These are phyloP conservation scores for Melanostigma gelatinosum DNA, from an alignment of 2,113 vertebrate species.

Conservation along the genomic window DNA sequence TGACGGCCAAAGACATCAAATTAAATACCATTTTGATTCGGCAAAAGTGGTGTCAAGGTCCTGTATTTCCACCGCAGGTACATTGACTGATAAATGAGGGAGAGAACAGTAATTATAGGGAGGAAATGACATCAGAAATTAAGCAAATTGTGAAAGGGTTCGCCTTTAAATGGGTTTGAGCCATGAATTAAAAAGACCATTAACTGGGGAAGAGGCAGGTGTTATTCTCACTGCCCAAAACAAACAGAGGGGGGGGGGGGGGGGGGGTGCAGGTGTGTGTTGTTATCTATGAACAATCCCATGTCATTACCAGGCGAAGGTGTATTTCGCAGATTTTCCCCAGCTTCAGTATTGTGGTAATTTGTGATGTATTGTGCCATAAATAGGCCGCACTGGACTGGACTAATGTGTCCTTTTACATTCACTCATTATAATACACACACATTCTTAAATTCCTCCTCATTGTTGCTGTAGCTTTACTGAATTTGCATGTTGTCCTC, in stretches of 20 bases:
- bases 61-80: conserved; percentile 87
- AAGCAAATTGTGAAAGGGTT: conserved; percentile 86
- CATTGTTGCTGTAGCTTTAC: background rate
- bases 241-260: conserved; percentile 62
- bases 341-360: conserved; percentile 48
- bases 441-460: background rate
- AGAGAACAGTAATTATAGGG: conserved; percentile 85
- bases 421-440: conserved; percentile 14
- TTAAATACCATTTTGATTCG: conserved; percentile 87
- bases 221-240: conserved; percentile 79
- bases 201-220: conserved; percentile 82
- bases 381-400: conserved; percentile 43
- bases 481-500: background rate
- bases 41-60: conserved; percentile 84
- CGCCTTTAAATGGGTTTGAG: conserved; percentile 86
- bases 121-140: conserved; percentile 88
- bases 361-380: conserved; percentile 62
- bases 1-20: conserved; percentile 86
- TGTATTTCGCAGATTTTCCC: conserved; percentile 68
- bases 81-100: conserved; percentile 83
- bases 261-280: conserved; percentile 66
- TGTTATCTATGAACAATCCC: conserved; percentile 74
- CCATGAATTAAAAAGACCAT: conserved; percentile 85
- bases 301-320: conserved; percentile 69
- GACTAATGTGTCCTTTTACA: conserved; percentile 32